Base-by-base conservation (phyloP, 2,113 vertebrate species). In the Chrysochloris asiatica region DNA sequence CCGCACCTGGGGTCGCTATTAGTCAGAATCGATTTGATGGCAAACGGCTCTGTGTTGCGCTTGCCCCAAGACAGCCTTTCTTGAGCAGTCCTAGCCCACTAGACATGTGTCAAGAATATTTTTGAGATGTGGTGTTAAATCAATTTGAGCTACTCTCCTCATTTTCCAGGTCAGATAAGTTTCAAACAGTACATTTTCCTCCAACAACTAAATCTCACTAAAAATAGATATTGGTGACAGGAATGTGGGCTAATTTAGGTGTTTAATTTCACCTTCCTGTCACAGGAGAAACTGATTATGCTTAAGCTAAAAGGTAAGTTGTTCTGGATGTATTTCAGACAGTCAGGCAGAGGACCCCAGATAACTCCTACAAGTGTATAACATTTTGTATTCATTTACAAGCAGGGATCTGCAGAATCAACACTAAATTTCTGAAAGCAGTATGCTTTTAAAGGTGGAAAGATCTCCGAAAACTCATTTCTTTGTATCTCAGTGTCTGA, bases 341-440 rank as follows among this genome's bases (percentile, higher is more conserved):
- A 67, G 36, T 16, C 38, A 79, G 52, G 28, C 33, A 61, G 13
- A 79, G 48, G 47, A 38, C 19, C 59, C 45, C 76, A 75, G 83
- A 41, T 21, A 33, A 72, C 19, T 59, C 21, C 13, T 26, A 1
- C 47, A 77, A 80, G 38, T 43, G n/a, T 61, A 79, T 67, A n/a
- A 86, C 43, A 75, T 72, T 94, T 85, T 63, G 24, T 41, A 79
- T 83, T 63, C 89, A 90, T 63, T 81, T 84, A 81, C 0, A 73
- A 43, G 26, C 38, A 77, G 76, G 41, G 3, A 22, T 28, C 41
- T 38, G 26, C 2, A n/a, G 28, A 38, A 41, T 88, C 59, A 11
- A 52, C 8, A 33, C 43, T 82, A 4, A 24, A 56, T 45, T n/a
- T 69, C 43, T 80, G 9, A 81, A 77, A 87, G 11, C 41, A 61